Evolutionary conservation across 2,888 invertebrate genomes (phyloP).

Genomic region (Notodonta dromedarius): DNA sequence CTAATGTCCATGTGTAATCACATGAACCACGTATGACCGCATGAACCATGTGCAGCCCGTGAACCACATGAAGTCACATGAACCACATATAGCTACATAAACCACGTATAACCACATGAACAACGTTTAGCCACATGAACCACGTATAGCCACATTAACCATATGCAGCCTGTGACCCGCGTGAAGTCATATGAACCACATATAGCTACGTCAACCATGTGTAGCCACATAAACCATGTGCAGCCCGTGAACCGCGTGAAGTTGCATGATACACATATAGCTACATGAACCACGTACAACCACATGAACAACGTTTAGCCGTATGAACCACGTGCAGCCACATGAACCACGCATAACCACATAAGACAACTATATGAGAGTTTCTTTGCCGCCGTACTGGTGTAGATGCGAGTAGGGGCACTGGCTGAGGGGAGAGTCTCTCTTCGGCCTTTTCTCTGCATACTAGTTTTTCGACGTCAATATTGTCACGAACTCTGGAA

Average conservation of each 20-base stretch:
- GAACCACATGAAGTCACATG: not conserved
- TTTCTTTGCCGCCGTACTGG: slow-evolving; percentile 76
- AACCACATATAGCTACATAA: slow-evolving; percentile 12
- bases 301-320: not conserved
- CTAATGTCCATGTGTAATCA: slow-evolving; percentile 8
- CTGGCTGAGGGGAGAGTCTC: slow-evolving; percentile 65
- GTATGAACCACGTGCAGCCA: not conserved
- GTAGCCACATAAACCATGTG: not conserved
- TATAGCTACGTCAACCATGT: not conserved
- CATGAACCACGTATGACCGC: not conserved
- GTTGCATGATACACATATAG: not conserved
- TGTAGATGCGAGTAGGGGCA: slow-evolving; percentile 58
- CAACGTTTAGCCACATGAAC: not conserved
- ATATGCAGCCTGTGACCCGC: too few species aligned
- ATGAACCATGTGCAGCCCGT: too few species aligned
- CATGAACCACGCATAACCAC: slow-evolving; percentile 2
- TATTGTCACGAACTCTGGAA: slow-evolving; percentile 93
- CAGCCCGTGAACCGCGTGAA: too few species aligned
- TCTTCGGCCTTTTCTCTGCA: slow-evolving; percentile 72
- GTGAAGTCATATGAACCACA: too few species aligned
- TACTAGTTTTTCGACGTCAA: slow-evolving; percentile 93
- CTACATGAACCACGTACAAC: slow-evolving; percentile 10
- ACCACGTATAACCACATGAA: not conserved
- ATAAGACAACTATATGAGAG: slow-evolving; percentile 53
- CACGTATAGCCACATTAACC: not conserved